A percentile compares a stretch with the other conserved stretches of the same genome.
phyloP scores from a whole-genome alignment of 1,140 invertebrate species.

The Conus ventricosus region DNA sequence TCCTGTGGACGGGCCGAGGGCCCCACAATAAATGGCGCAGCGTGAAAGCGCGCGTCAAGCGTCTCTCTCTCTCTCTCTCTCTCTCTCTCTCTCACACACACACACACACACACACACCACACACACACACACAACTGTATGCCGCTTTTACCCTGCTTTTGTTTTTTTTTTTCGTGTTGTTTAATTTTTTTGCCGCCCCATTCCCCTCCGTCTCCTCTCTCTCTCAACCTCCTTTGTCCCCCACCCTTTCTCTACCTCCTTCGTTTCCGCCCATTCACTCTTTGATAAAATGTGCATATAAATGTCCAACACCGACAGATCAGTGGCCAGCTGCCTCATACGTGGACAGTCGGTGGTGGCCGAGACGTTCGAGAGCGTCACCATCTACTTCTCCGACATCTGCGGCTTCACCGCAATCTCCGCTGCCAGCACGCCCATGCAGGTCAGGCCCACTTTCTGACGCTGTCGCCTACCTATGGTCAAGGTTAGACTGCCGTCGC shows the following conservation, averaged over 20 bases:
- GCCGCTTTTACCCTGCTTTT: neutral
- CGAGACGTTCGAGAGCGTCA: slow-evolving; percentile 94
- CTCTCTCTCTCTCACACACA: too few species aligned
- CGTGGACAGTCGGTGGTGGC: slow-evolving; percentile 91
- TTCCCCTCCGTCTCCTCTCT: neutral
- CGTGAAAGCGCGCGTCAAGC: too few species aligned
- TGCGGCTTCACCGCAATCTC: slow-evolving; percentile 96
- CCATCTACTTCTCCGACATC: slow-evolving; percentile 96
- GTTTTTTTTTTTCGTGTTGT: neutral
- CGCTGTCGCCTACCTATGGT: too few species aligned
- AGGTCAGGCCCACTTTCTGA: neutral
- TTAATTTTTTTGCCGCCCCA: neutral
- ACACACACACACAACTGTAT: too few species aligned
- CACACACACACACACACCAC: too few species aligned
- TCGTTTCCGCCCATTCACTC: too few species aligned
- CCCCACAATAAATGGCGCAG: too few species aligned
- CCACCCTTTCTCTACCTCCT: too few species aligned
- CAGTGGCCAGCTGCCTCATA: slow-evolving; percentile 92
- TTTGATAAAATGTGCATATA: too few species aligned
- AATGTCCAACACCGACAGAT: slow-evolving; percentile 72
- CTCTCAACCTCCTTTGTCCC: neutral
- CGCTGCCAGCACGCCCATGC: slow-evolving; percentile 83
- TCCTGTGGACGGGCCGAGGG: too few species aligned
- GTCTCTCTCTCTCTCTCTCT: too few species aligned
- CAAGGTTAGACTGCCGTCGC: too few species aligned